Percentiles rank a stretch among this genome's conserved stretches.
These are phyloP conservation scores for Fundulus diaphanus DNA, from an alignment of 2,797 vertebrate genomes.

Conservation along the genomic window DNA sequence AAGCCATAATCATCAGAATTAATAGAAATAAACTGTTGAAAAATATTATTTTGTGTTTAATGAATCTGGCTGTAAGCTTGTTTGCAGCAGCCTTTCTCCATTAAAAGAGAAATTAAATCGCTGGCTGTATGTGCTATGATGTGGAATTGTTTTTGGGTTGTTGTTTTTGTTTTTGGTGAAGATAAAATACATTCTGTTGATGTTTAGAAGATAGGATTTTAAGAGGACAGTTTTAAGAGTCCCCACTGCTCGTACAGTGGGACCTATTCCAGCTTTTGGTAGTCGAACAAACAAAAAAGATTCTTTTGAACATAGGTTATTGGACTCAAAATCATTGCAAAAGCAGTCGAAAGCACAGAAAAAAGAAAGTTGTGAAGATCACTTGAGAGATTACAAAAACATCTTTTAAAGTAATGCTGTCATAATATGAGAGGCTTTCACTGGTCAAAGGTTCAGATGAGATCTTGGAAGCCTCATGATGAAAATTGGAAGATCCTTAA, in stretches of 20 bases:
- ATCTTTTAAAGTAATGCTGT: constrained; percentile 2
- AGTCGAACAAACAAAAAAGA: too few relatives aligned
- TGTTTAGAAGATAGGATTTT: too few relatives aligned
- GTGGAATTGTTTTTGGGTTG: not conserved
- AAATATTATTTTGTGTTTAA: not conserved
- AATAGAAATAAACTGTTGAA: not conserved
- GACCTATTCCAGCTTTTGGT: not conserved
- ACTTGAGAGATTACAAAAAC: not conserved
- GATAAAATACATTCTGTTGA: not conserved
- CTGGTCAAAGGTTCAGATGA: too few relatives aligned
- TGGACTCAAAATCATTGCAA: not conserved
- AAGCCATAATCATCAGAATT: not conserved
- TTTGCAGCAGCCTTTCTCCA: too few relatives aligned
- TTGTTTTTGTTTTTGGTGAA: not conserved
- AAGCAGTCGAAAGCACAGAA: not conserved
- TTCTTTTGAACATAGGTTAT: not conserved
- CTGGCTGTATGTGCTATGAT: not conserved
- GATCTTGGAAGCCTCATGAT: too few relatives aligned
- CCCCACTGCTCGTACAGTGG: not conserved
- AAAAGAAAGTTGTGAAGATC: not conserved
- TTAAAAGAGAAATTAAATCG: not conserved
- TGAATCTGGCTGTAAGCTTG: not conserved
- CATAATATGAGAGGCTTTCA: too few relatives aligned
- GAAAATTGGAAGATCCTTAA: too few relatives aligned
- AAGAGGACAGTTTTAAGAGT: not conserved